Percentiles rank a stretch among this genome's conserved stretches.
Conservation (phyloP, 2,888 invertebrate species). For the Hypomecis atomaria region DNA sequence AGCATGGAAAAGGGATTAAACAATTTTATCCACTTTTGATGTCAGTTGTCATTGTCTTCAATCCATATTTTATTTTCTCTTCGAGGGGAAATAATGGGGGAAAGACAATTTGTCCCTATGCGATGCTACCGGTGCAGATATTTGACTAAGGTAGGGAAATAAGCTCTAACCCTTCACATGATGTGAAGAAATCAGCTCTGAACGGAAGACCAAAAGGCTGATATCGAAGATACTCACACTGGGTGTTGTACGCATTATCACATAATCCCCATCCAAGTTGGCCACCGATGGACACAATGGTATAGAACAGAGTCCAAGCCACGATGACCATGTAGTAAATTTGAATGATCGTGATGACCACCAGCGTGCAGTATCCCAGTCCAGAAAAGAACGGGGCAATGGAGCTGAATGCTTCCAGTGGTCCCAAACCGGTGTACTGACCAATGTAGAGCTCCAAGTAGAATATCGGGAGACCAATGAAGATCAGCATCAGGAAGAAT, state of each 20-base stretch:
- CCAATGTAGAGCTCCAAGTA: conserved; percentile 91
- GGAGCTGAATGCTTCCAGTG: conserved; percentile 85
- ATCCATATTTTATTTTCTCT: too few relatives aligned
- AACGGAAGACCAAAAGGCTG: background rate
- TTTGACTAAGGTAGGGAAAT: too few relatives aligned
- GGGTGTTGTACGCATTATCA: conserved; percentile 85
- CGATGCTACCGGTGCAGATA: too few relatives aligned
- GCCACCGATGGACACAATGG: conserved; percentile 87
- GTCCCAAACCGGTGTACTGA: conserved; percentile 91
- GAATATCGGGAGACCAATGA: conserved; percentile 92
- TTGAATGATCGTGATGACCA: conserved; percentile 88
- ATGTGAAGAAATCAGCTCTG: too few relatives aligned
- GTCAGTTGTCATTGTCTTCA: too few relatives aligned
- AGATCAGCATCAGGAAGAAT: conserved; percentile 88
- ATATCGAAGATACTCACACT: conserved; percentile 73
- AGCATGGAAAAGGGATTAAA: too few relatives aligned
- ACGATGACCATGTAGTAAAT: conserved; percentile 93
- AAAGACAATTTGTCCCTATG: too few relatives aligned
- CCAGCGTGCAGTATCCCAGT: conserved; percentile 87
- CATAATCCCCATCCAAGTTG: conserved; percentile 89
- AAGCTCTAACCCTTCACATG: too few relatives aligned
- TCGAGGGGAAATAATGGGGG: too few relatives aligned
- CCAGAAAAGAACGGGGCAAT: conserved; percentile 87
- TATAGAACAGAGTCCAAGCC: conserved; percentile 91
- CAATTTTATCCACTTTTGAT: too few relatives aligned